These are phyloP conservation scores for Drosophila pectinifera DNA, from an alignment of 1,140 invertebrate genomes.

Conservation along the genomic window DNA sequence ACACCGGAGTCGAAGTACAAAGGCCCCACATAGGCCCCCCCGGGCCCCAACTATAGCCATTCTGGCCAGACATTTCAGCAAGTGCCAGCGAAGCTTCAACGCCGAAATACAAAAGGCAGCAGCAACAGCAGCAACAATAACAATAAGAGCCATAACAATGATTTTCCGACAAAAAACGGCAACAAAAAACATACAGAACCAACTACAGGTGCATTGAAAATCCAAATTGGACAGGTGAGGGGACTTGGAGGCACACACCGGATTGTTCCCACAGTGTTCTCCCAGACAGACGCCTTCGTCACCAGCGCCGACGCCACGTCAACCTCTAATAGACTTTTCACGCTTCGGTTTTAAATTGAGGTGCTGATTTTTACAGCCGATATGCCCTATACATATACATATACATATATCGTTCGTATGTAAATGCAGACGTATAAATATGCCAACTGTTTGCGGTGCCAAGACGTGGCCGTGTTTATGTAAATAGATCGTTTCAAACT, in stretches of 20 bases:
- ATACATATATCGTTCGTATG: slow-evolving; percentile 17
- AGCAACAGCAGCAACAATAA: slow-evolving; percentile 23
- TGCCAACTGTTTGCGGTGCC: slow-evolving; percentile 20
- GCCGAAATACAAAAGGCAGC: slow-evolving; percentile 74
- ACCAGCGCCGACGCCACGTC: slow-evolving; percentile 30
- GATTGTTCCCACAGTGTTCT: slow-evolving; percentile 73
- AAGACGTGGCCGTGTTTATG: slow-evolving; percentile 30
- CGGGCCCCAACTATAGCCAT: slow-evolving; percentile 23
- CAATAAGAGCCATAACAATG: slow-evolving; percentile 38
- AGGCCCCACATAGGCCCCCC: slow-evolving; percentile 32
- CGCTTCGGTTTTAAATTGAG: slow-evolving; percentile 79
- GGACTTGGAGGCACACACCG: slow-evolving; percentile 58
- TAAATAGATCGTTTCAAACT: slow-evolving; percentile 22
- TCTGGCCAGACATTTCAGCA: slow-evolving; percentile 77
- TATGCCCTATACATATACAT: too few relatives aligned
- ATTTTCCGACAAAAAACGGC: slow-evolving; percentile 17
- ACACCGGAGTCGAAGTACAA: slow-evolving; percentile 54
- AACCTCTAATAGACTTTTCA: slow-evolving; percentile 78
- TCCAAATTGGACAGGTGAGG: slow-evolving; percentile 3
- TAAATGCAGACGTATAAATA: slow-evolving; percentile 16
- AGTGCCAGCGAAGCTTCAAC: slow-evolving; percentile 79
- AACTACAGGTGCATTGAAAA: slow-evolving; percentile 62
- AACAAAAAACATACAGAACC: slow-evolving; percentile 46
- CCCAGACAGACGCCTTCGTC: slow-evolving; percentile 53
- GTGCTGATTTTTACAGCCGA: slow-evolving; percentile 74